Evolutionary conservation across 2,888 invertebrate species (phyloP), one percentile per base, ranked within the genome.

Genomic region (Scaptomyza cyrtandrae): DNA sequence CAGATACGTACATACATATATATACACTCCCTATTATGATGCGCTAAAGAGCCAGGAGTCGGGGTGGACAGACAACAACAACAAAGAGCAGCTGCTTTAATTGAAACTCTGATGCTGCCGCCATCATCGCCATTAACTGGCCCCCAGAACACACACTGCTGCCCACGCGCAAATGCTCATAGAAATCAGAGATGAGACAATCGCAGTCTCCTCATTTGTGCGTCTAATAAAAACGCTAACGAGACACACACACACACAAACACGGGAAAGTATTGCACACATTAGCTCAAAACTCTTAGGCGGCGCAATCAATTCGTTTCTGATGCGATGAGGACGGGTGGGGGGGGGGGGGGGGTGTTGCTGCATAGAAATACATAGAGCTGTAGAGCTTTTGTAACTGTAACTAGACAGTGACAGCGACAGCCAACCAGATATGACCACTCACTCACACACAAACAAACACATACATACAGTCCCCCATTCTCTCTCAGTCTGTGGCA

Each of bases 161-260:
- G 50, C 41, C 24, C 35, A n/a, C 44, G 56, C 35, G 19, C 43
- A 52, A 52, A 50, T 16, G 41, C 37, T 46, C 49, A 33, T n/a
- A 75, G 59, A 68, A 61, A 60, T 64, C 60, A 64, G 43, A 59
- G 61, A 59, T 68, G 78, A 70, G 52, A 55, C 80, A 65, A 62
- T 63, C 68, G 69, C 76, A 78, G 77, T 62, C 79, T 76, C 62
- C 70, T 84, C 82, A 75, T 86, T 81, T 80, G 73, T 71, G 75
- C 77, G 73, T 83, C 85, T 76, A 81, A 85, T 88, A 85, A 85
- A 89, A 88, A 73, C 79, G 73, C 88, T 88, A 88, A 89, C 88
- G 85, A 81, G 87, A 65, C 76, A 64, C 54, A 71, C 16, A 58
- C 43, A 67, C 43, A 48, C 31, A 71, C 31, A 56, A 50, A 65